Evolutionary conservation across 2,113 vertebrate genomes (phyloP), one percentile per base, ranked within the genome.

Genomic region (Tychaedon coryphoeus): DNA sequence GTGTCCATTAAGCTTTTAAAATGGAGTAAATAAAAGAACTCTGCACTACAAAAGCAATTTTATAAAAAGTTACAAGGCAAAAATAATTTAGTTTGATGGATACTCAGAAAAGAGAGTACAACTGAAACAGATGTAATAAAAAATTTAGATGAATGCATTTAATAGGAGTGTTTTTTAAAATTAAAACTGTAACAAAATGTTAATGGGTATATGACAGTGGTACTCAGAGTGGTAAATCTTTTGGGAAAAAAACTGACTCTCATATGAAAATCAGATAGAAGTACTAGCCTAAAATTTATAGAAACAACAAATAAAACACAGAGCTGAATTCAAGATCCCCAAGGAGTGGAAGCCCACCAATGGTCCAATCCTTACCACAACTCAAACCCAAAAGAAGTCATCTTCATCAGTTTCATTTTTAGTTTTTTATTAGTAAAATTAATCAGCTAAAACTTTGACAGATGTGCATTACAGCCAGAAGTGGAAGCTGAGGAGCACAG

Each of bases 161-260:
- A 90, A 90, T 78, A 90, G 48, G 3, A 75, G 20, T 19, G 34
- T 18, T 92, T 93, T 94, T 90, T 71, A 94, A 93, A 93, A 90
- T 90, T 74, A 87, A 90, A 82, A 78, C 47, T 0, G 0, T 34
- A 92, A 82, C 25, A 7, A 90, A 93, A 72, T 61, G 50, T 72
- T 64, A 93, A 93, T 58, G 24, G 31, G 20, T 53, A 23, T 77
- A 57, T 3, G 17, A 25, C 15, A 70, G 42, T 25, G 24, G 9
- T n/a, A 74, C 33, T 51, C 62, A 45, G 3, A 34, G 9, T 26
- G 84, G 33, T 56, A 82, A 85, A 88, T 82, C 40, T 75, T 50
- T 23, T 8, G 18, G 12, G 7, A 8, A 81, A 89, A 80, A 60
- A 19, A 0, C 20, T 24, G 19, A 42, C 11, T 26, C 0, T 7